A percentile compares a stretch with the other conserved stretches of the same genome.
Evolutionary conservation across 2,113 vertebrate genomes (phyloP).

Genomic region (Dromas ardeola): DNA sequence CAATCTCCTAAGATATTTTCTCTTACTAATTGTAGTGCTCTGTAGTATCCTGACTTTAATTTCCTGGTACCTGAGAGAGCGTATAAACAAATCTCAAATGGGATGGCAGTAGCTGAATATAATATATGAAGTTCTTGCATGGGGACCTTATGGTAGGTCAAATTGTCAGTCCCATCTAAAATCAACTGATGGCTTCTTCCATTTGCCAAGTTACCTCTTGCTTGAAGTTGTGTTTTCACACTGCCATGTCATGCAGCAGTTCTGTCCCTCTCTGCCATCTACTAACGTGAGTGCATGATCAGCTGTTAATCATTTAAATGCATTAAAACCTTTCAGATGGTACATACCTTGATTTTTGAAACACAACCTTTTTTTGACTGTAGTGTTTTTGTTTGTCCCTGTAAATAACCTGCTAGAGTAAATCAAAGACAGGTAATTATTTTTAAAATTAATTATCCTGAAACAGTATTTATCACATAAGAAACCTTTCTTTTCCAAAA

Average conservation of each 20-base stretch:
- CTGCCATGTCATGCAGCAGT: neutral
- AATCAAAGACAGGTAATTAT: neutral
- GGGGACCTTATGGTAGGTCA: neutral
- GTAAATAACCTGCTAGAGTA: neutral
- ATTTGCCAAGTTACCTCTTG: neutral
- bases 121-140: neutral
- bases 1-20: neutral
- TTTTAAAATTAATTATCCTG: neutral
- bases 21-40: neutral
- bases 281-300: neutral
- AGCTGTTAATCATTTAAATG: neutral
- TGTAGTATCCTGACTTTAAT: neutral
- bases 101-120: neutral
- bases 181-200: neutral
- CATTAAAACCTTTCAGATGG: neutral
- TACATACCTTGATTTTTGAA: neutral
- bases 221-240: neutral
- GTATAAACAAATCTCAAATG: neutral
- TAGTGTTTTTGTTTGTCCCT: neutral
- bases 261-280: neutral
- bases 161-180: neutral
- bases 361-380: neutral
- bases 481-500: neutral
- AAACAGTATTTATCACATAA: neutral
- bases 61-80: neutral